Evolutionary conservation across 53 echinoderm and acorn worm genomes (phyloP).

Genomic region (Echinometra lucunter): DNA sequence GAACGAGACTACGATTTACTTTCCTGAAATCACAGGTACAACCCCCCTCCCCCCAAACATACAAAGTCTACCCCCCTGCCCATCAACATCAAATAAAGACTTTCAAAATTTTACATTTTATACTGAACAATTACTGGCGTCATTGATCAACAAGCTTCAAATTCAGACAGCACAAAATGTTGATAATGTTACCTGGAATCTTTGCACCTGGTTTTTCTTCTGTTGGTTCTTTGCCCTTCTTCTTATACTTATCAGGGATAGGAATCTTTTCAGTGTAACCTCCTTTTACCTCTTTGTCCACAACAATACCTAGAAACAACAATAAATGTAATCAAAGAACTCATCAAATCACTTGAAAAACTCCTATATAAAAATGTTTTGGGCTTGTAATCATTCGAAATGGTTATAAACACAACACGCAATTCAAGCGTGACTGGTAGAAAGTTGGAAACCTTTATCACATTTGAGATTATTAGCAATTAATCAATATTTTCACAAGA

Average conservation of each 20-base stretch:
- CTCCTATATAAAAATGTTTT: neutral
- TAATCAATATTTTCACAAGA: neutral
- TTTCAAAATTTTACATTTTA: too few relatives aligned
- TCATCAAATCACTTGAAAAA: neutral
- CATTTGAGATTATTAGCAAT: neutral
- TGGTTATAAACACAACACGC: neutral
- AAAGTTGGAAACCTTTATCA: neutral
- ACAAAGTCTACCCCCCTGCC: too few relatives aligned
- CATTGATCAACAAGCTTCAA: too few relatives aligned
- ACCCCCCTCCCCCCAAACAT: too few relatives aligned
- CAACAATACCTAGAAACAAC: constrained; percentile 18
- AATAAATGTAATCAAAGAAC: neutral
- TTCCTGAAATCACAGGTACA: too few relatives aligned
- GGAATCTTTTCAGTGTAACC: constrained; percentile 56
- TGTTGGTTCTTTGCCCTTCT: constrained; percentile 7
- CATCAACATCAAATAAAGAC: too few relatives aligned
- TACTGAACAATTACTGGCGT: too few relatives aligned
- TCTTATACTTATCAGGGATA: constrained; percentile 28
- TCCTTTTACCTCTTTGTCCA: constrained; percentile 58
- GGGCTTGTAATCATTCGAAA: neutral
- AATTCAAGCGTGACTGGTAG: neutral
- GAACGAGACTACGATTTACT: too few relatives aligned
- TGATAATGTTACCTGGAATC: neutral
- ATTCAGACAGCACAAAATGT: too few relatives aligned
- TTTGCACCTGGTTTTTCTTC: neutral